A percentile compares a stretch with the other conserved stretches of the same genome.
Evolutionary conservation across 2,888 invertebrate genomes (phyloP).

Genomic region (Venusia cambrica): DNA sequence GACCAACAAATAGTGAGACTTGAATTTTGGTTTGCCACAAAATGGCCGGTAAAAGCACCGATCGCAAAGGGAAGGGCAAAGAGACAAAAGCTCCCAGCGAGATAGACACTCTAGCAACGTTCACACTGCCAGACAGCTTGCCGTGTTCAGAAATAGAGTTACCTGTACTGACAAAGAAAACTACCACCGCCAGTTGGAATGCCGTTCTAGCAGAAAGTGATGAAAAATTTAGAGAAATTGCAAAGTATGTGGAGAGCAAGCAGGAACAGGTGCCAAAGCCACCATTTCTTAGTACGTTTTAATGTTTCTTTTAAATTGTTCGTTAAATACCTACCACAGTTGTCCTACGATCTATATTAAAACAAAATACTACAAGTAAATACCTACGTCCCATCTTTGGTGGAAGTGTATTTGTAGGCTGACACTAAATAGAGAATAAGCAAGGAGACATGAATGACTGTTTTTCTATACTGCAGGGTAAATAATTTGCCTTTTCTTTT

Average conservation of each 20-base stretch:
- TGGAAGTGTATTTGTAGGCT: too few relatives aligned
- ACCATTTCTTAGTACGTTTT: slow-evolving; percentile 55
- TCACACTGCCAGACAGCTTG: slow-evolving; percentile 61
- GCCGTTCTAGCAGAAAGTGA: slow-evolving; percentile 55
- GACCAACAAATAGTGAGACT: too few relatives aligned
- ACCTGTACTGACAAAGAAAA: slow-evolving; percentile 47
- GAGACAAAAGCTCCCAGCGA: slow-evolving; percentile 42
- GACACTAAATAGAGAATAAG: too few relatives aligned
- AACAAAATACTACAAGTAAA: too few relatives aligned
- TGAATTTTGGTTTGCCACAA: slow-evolving; percentile 7
- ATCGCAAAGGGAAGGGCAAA: slow-evolving; percentile 56
- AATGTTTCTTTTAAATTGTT: neutral
- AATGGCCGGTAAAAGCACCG: slow-evolving; percentile 58
- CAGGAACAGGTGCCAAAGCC: slow-evolving; percentile 40
- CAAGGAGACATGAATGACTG: too few relatives aligned
- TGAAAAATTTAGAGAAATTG: slow-evolving; percentile 43
- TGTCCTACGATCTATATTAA: too few relatives aligned
- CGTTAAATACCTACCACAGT: too few relatives aligned
- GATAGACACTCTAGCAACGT: slow-evolving; percentile 46
- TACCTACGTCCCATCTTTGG: too few relatives aligned
- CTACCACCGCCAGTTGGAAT: slow-evolving; percentile 52
- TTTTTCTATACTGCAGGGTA: too few relatives aligned
- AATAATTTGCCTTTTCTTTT: too few relatives aligned
- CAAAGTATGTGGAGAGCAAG: slow-evolving; percentile 47
- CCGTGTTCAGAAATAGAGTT: slow-evolving; percentile 66